Evolutionary conservation across 2,113 vertebrate species (phyloP), one percentile per base, ranked within the genome.

Genomic region (Osmerus eperlanus): DNA sequence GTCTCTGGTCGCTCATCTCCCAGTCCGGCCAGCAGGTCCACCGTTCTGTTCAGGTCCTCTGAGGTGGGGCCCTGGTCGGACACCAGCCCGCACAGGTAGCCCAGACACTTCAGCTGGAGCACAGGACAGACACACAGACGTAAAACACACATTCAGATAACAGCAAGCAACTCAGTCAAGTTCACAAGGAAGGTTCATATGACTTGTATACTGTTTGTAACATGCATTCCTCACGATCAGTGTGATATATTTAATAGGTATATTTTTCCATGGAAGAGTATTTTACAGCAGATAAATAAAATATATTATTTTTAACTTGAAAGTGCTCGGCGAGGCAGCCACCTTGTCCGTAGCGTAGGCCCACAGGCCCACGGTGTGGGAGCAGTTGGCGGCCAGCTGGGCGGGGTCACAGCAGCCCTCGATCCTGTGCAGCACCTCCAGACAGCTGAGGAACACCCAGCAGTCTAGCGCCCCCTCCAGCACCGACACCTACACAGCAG

Each of bases 271-370:
- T 47, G 41, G 41, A 47, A 47, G 41, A 47, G 9, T 12, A 47
- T 47, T 47, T 47, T 47, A 47, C 41, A 47, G 41, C 41, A 47
- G 41, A 47, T 47, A 47, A 47, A 47, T 47, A 2, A 47, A 2
- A 36, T 47, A 47, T 47, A 47, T 47, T 2, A 47, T 47, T 47
- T 41, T 41, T 9, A 7, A 47, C 9, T 47, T 47, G 41, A 47
- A 47, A 47, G 41, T 47, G 9, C 41, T 47, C 0, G 41, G 41
- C 9, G 41, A 12, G 41, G 41, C 41, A 12, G 18, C 58, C 81
- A 99, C 97, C 95, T 99, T 99, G 78, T 97, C 97, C 0, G 95
- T 98, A 28, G 97, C 96, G 0, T 99, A 99, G 36, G 93, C 95
- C 97, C 97, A 99, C 19, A 99, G 87, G 0, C 97, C 97, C 68